Percentiles rank a stretch among this genome's conserved stretches.
Evolutionary conservation across 2,888 invertebrate genomes (phyloP).

Genomic region (Pollenia amentaria): DNA sequence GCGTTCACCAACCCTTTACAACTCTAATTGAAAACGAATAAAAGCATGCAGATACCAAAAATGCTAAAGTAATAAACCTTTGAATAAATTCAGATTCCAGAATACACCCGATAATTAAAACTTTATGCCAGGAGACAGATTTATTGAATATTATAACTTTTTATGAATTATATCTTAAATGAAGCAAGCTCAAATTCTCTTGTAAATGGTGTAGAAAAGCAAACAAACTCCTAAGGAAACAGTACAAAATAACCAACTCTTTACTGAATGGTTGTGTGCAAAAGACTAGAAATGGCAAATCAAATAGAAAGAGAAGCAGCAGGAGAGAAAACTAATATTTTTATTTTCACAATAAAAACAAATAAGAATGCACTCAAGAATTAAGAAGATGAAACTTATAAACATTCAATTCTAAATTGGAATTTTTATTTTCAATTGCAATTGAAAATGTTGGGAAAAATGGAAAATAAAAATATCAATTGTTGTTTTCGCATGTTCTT

Average conservation of each 20-base stretch:
- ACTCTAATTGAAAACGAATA: too few relatives aligned
- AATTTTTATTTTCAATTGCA: constrained; percentile 63
- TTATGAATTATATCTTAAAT: too few relatives aligned
- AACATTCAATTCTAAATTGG: constrained; percentile 48
- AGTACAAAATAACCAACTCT: constrained; percentile 23
- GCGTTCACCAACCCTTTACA: too few relatives aligned
- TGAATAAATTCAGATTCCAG: too few relatives aligned
- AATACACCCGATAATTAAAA: too few relatives aligned
- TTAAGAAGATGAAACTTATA: constrained; percentile 52
- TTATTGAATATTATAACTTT: too few relatives aligned
- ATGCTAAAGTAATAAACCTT: too few relatives aligned
- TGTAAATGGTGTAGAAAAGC: constrained; percentile 22
- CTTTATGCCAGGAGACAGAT: too few relatives aligned
- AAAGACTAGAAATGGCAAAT: constrained; percentile 57
- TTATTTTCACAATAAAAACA: constrained; percentile 47
- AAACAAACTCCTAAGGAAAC: background rate
- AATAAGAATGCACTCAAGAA: constrained; percentile 47
- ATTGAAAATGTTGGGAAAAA: constrained; percentile 13
- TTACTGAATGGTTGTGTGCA: constrained; percentile 2
- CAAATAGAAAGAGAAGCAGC: constrained; percentile 24
- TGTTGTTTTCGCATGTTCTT: constrained; percentile 20
- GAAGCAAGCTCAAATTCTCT: background rate
- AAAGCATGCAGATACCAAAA: too few relatives aligned
- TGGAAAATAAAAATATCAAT: constrained; percentile 17
- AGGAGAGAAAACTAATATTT: background rate